These are phyloP conservation scores for Sycobia sp. DNA, from an alignment of 1,140 invertebrate species.

Conservation along the genomic window DNA sequence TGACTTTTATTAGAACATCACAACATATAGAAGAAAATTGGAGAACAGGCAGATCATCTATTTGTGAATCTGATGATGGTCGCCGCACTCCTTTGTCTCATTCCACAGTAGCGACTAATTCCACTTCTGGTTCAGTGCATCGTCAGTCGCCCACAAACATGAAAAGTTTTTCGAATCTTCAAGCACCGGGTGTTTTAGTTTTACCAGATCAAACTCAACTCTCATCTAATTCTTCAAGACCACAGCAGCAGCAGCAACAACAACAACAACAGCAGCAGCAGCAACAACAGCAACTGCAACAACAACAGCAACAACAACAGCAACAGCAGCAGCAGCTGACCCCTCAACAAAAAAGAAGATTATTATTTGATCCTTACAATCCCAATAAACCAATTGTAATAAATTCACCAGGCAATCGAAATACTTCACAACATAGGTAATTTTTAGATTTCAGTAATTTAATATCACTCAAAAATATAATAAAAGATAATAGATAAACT, in stretches of 20 bases:
- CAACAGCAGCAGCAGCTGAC: no score
- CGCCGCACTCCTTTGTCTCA: constrained; percentile 45
- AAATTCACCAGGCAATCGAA: constrained; percentile 58
- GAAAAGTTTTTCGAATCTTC: constrained; percentile 40
- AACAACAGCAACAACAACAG: no score
- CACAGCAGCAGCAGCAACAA: constrained; percentile 38
- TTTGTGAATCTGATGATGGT: constrained; percentile 53
- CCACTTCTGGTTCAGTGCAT: constrained; percentile 40
- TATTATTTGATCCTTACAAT: constrained; percentile 73
- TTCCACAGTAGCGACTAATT: constrained; percentile 41
- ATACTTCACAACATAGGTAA: constrained; percentile 46
- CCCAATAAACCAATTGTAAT: constrained; percentile 73
- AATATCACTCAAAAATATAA: no score
- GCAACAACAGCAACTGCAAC: no score
- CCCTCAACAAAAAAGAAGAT: constrained; percentile 58
- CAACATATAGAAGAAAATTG: constrained; percentile 55
- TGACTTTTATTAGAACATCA: constrained; percentile 28
- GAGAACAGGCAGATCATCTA: constrained; percentile 54
- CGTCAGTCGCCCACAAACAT: constrained; percentile 38
- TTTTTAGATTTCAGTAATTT: not conserved
- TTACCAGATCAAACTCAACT: constrained; percentile 52
- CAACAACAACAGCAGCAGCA: no score
- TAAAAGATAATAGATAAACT: no score
- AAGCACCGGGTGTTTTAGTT: constrained; percentile 54
- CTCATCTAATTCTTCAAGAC: constrained; percentile 39